Conservation (phyloP, 2,113 vertebrate genomes). For the Suncus etruscus region DNA sequence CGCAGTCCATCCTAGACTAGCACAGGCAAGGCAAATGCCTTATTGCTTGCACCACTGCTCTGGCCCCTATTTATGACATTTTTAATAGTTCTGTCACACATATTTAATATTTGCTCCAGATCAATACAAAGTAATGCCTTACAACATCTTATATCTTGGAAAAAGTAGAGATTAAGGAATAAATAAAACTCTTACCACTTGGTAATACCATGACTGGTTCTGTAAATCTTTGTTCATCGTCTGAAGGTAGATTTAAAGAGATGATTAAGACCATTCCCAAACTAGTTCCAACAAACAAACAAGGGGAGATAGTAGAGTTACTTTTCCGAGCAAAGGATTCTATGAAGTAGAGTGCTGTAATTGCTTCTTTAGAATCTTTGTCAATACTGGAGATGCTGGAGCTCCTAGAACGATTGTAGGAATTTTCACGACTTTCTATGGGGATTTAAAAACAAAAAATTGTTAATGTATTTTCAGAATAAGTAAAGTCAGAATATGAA, state of each 20-base stretch:
- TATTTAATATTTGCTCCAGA: background rate
- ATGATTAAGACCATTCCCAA: slow-evolving; percentile 94
- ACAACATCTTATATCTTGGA: slow-evolving; percentile 7
- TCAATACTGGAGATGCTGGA: slow-evolving; percentile 99
- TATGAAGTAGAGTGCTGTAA: slow-evolving; percentile 95
- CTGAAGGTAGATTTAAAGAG: slow-evolving; percentile 92
- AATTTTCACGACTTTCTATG: slow-evolving; percentile 96
- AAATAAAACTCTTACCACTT: slow-evolving; percentile 90
- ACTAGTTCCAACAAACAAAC: slow-evolving; percentile 98
- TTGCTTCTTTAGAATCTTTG: slow-evolving; percentile 96
- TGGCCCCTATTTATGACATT: slow-evolving; percentile 20
- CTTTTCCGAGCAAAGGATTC: slow-evolving; percentile 95
- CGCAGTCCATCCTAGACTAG: too few species aligned
- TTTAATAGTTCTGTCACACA: slow-evolving; percentile 45
- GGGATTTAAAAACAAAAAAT: slow-evolving; percentile 64
- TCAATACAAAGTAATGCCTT: slow-evolving; percentile 30
- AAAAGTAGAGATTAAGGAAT: slow-evolving; percentile 23
- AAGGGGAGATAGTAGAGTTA: slow-evolving; percentile 91
- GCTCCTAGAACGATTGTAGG: slow-evolving; percentile 97
- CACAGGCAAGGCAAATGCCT: too few species aligned
- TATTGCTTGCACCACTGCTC: too few species aligned
- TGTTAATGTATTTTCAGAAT: slow-evolving; percentile 18
- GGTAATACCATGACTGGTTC: slow-evolving; percentile 93
- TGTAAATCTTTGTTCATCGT: slow-evolving; percentile 93
- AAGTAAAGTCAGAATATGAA: slow-evolving; percentile 36